Base-by-base conservation (phyloP, 2,797 vertebrate species). In the Halcyon leucocephala region DNA sequence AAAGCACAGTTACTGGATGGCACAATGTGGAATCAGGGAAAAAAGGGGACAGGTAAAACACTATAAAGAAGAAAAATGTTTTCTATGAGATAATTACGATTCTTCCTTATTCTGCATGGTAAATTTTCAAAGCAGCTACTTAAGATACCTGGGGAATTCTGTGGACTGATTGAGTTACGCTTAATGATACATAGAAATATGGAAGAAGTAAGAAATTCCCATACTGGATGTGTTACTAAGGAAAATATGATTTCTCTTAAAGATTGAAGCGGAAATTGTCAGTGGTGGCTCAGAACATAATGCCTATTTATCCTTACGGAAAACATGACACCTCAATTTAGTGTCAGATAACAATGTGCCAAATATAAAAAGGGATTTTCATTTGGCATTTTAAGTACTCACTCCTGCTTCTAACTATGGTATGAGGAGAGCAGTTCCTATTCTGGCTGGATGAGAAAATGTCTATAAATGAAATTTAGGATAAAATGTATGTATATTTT, bases 341-440 rank as follows among this genome's bases (percentile, higher is more conserved):
- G 96, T 96, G 90, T 97, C 90, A 1, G 94, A 97, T 97, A 97
- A 97, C 96, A 96, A 95, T 94, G 82, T 97, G 86, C 97, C 94
- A 96, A 97, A 97, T 97, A 96, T 97, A 97, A 97, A 89, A 90
- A 91, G 82, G 82, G 96, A 86, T 97, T 97, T 95, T 96, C 84
- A 79, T 92, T 29, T 96, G 95, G 90, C 93, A 97, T 94, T 95
- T 96, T 92, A 95, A 95, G 93, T 91, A 86, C 92, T 86, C 83
- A 58, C 55, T 87, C 51, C 51, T 0, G 3, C 73, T 90, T 95
- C 94, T 93, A 87, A 93, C 93, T 88, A 92, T 86, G 91, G 90
- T 90, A 91, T 84, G 74, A 86, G 31, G 73, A 89, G 89, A 82
- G 74, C 70, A 88, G 62, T 79, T 93, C 82, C 77, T 79, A 95